Percentiles rank a stretch among this genome's conserved stretches.
Conservation (phyloP, 2,888 invertebrate species). For the Sesia bembeciformis region DNA sequence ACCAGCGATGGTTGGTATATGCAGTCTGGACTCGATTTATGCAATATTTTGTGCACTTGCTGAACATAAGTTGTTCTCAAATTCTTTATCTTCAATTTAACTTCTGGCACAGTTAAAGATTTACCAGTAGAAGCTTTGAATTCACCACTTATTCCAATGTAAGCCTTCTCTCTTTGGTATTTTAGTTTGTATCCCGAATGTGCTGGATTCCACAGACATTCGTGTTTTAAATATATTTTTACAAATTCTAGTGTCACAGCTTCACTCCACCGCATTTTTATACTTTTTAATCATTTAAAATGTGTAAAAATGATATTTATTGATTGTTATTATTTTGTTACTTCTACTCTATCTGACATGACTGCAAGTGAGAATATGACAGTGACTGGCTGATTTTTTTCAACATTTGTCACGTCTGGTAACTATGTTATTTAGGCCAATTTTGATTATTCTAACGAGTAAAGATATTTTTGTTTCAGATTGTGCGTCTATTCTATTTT, state of each 20-base stretch:
- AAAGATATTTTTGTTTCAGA: too few species aligned
- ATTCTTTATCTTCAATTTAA: constrained; percentile 65
- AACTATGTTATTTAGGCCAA: too few species aligned
- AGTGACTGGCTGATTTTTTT: too few species aligned
- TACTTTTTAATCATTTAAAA: too few species aligned
- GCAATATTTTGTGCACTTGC: constrained; percentile 58
- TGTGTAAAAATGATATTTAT: too few species aligned
- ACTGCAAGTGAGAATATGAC: too few species aligned
- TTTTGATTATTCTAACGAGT: too few species aligned
- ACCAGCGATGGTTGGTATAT: constrained; percentile 51
- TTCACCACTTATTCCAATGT: constrained; percentile 35
- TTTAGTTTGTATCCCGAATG: constrained; percentile 52
- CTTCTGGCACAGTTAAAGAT: constrained; percentile 40
- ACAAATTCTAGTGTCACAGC: constrained; percentile 60
- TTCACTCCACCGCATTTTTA: constrained; percentile 62
- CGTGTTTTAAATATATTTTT: constrained; percentile 60
- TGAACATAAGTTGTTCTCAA: constrained; percentile 63
- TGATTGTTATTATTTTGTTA: too few species aligned
- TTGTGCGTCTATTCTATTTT: too few species aligned
- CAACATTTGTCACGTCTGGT: too few species aligned
- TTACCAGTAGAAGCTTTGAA: constrained; percentile 42
- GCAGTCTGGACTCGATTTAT: constrained; percentile 45
- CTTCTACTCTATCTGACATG: too few species aligned
- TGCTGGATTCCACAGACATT: constrained; percentile 63
- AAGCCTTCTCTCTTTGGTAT: constrained; percentile 47